A percentile compares a stretch with the other conserved stretches of the same genome.
phyloP scores from a whole-genome alignment of 2,797 vertebrate species.

The Nyctalus aviator region DNA sequence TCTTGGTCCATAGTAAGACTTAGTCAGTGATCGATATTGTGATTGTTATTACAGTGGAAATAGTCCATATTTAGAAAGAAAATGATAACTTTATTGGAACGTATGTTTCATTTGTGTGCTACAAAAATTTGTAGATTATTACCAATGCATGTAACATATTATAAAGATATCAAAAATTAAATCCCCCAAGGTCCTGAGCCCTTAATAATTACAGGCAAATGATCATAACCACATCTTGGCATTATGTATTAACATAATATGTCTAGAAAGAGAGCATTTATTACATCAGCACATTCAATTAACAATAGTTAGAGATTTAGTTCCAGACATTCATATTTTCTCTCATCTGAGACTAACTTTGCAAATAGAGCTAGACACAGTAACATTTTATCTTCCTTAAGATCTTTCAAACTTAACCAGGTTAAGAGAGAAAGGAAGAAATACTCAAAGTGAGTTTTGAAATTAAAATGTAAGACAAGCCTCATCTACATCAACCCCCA shows the following conservation, averaged over 20 bases:
- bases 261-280: background rate
- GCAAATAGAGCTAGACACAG: background rate
- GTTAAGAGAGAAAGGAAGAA: background rate
- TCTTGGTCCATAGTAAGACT: background rate
- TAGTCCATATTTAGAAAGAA: background rate
- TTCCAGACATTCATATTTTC: background rate
- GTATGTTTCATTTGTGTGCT: background rate
- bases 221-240: background rate
- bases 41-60: background rate
- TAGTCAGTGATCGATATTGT: background rate
- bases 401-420: background rate
- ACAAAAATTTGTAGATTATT: background rate
- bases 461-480: background rate
- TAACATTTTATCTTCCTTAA: background rate
- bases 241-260: background rate
- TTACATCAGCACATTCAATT: background rate
- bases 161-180: background rate
- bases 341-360: background rate
- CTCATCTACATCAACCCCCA: background rate
- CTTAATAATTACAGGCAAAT: background rate
- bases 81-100: background rate
- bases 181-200: background rate
- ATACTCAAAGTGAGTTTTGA: background rate
- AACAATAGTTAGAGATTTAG: background rate
- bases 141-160: background rate